Base-by-base conservation (phyloP, 37 sponge, comb jelly and placozoan genomes). In the Halichondria panicea region DNA sequence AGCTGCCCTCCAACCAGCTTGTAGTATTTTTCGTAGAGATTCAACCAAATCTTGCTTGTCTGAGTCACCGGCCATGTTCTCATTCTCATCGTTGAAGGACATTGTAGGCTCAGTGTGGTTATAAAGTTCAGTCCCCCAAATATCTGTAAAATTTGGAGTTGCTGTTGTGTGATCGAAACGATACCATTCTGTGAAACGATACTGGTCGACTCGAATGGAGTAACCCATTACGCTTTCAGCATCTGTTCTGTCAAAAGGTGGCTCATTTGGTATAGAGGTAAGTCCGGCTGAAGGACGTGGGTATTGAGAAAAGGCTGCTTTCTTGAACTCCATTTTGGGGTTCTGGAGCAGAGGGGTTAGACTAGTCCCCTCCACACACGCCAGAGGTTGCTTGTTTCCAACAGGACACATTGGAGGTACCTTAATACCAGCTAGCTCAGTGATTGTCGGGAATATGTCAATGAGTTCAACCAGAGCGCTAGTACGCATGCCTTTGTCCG, bases 181-280 rank as follows among this genome's bases (percentile, higher is more conserved):
- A 15, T 40, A 61, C 72, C 82, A 72, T 40, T 81, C 82, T 34
- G 81, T 80, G 42, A 62, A 80, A 36, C 81, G 81, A 50, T 69
- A 80, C 28, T 38, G 3, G 43, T 66, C 68, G 3, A 66, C 68
- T 38, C 68, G 42, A 1, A 66, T 37, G 18, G 68, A 42, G 42
- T 83, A 83, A 1, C 84, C 84, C 84, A 83, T 83, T 11, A 65
- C 72, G 64, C 45, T 55, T 28, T 75, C 84, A 11, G 36, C 54
- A 7, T 62, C 18, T 2, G 43, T 15, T 41, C n/a, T 21, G 24
- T 56, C 61, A 74, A 74, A 74, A 3, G 77, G 77, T 52, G 66
- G 66, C 1, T 76, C 19, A n/a, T 28, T 34, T 43, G 77, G 77
- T 19, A 76, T 63, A 18, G 13, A 36, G 0, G 46, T 12, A 8